Base-by-base conservation (phyloP, 2,888 invertebrate genomes). In the Drosophila ustulata region DNA sequence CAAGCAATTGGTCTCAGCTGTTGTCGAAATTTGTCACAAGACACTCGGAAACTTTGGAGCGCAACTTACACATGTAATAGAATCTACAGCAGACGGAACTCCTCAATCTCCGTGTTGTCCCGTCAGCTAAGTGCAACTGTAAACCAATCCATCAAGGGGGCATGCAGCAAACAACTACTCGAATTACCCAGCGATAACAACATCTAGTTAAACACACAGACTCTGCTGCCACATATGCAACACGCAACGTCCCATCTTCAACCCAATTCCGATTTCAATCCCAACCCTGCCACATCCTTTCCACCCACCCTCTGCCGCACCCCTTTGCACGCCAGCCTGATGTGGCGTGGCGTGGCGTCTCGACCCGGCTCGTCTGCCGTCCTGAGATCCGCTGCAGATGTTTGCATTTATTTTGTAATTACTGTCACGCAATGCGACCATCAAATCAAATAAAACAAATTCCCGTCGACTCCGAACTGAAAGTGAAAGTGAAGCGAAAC, bases 391-490 rank as follows among this genome's bases (percentile, higher is more conserved):
- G 77, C 64, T 78, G 79, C 90, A 90, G 90, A 91, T 90, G 90
- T 90, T 91, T 91, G 89, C 90, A 91, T 91, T 91, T 90, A 90
- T 84, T 89, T 79, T 84, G 89, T 91, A 91, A 91, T 90, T 91
- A 90, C 85, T 91, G 91, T 90, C 90, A 91, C 90, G 91, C 91
- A 90, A 91, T 91, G 90, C 87, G 90, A 85, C 87, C 88, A 87
- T 91, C 89, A 90, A 83, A 85, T 79, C 78, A 88, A 88, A 85
- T 89, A 76, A 86, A 78, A 77, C 70, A 72, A 67, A 67, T 57
- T 66, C 64, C 53, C 62, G 45, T 62, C 55, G 37, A 37, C 37
- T 37, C n/a, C 4, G 1, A 37, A n/a, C n/a, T n/a, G 37, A 34
- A 34, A 11, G 11, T 34, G 34, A 34, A 34, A 2, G 78, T 69